Conservation (phyloP, 2,888 invertebrate genomes). For the Machimus rusticus region DNA sequence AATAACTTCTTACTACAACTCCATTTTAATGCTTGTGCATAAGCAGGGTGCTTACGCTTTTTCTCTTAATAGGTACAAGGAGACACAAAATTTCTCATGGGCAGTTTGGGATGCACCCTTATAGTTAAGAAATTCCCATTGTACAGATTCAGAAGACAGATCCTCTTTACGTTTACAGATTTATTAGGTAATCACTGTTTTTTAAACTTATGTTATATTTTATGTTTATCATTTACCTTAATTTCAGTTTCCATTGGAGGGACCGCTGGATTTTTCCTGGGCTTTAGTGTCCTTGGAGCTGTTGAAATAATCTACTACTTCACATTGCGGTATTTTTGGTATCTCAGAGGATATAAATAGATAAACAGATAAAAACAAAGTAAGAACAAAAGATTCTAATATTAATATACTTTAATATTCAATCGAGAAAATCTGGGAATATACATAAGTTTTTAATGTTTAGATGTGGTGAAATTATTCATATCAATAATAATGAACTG, state of each 20-base stretch:
- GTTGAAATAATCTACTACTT: slow-evolving; percentile 78
- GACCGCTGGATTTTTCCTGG: slow-evolving; percentile 79
- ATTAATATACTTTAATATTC: background rate
- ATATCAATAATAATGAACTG: background rate
- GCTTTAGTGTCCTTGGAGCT: slow-evolving; percentile 79
- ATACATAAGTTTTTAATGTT: background rate
- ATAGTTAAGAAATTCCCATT: slow-evolving; percentile 54
- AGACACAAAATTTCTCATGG: slow-evolving; percentile 53
- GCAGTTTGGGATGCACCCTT: slow-evolving; percentile 52
- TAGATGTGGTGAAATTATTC: background rate
- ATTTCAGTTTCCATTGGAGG: slow-evolving; percentile 77
- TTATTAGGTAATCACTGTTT: slow-evolving; percentile 56
- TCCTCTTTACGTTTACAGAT: slow-evolving; percentile 60
- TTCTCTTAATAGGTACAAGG: slow-evolving; percentile 48
- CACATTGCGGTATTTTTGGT: slow-evolving; percentile 71
- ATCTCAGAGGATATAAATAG: slow-evolving; percentile 58
- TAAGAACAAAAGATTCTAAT: background rate
- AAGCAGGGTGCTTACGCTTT: background rate
- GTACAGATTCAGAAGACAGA: slow-evolving; percentile 56
- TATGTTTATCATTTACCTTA: background rate
- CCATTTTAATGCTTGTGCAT: no score
- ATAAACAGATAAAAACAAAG: background rate
- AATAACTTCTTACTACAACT: background rate
- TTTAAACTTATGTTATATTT: background rate
- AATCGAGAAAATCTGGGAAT: background rate